Evolutionary conservation across 2,888 invertebrate species (phyloP).

Genomic region (Eristalinus sepulchralis): DNA sequence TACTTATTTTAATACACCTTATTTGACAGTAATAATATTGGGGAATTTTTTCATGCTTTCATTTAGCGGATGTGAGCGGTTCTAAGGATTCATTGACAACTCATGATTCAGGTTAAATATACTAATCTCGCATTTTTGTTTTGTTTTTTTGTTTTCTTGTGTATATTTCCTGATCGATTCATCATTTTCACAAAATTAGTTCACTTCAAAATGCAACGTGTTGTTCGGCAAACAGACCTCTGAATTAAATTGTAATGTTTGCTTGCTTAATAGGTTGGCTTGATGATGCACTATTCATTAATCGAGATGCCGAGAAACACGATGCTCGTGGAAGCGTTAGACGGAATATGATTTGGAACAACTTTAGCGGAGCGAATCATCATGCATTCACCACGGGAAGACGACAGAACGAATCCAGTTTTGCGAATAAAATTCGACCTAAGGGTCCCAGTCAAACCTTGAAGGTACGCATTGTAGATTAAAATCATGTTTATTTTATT

Average conservation of each 20-base stretch:
- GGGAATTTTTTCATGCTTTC: slow-evolving; percentile 77
- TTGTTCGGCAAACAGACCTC: neutral
- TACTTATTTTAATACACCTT: slow-evolving; percentile 28
- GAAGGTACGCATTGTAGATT: slow-evolving; percentile 80
- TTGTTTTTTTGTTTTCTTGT: slow-evolving; percentile 33
- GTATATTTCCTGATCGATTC: slow-evolving; percentile 66
- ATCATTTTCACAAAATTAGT: slow-evolving; percentile 57
- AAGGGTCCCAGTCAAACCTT: slow-evolving; percentile 87
- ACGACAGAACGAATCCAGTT: slow-evolving; percentile 82
- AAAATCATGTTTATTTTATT: slow-evolving; percentile 74
- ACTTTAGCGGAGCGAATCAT: slow-evolving; percentile 85
- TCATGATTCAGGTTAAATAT: slow-evolving; percentile 88
- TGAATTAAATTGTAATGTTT: neutral
- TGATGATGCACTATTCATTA: slow-evolving; percentile 82
- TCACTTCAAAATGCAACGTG: neutral
- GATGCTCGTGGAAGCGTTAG: slow-evolving; percentile 78
- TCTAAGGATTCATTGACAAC: slow-evolving; percentile 90
- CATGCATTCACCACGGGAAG: slow-evolving; percentile 88
- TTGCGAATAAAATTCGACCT: slow-evolving; percentile 83
- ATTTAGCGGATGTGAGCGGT: slow-evolving; percentile 89
- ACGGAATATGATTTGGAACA: slow-evolving; percentile 82
- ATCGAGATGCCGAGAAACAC: slow-evolving; percentile 78
- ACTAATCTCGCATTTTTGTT: slow-evolving; percentile 38
- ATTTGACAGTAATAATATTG: slow-evolving; percentile 62
- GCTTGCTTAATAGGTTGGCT: slow-evolving; percentile 81